Conservation (phyloP, 2,797 vertebrate genomes). For the Nyctibius grandis region DNA sequence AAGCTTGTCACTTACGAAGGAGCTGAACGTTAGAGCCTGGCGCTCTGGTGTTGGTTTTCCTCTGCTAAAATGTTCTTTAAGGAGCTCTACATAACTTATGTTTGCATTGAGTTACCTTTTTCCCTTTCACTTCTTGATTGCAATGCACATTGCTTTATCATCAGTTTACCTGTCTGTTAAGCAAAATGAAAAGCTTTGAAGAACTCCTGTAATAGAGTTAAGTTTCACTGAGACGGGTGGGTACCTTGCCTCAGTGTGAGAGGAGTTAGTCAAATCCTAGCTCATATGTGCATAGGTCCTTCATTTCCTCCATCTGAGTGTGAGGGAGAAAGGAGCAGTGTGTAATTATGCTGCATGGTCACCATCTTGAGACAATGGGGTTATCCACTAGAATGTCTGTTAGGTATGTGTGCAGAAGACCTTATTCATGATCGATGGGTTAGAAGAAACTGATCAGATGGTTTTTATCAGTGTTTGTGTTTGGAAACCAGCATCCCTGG, state of each 20-base stretch:
- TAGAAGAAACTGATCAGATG: not conserved
- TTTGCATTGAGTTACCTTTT: not conserved
- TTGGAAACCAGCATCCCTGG: not conserved
- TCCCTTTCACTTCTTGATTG: not conserved
- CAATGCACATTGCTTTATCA: not conserved
- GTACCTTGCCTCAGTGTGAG: not conserved
- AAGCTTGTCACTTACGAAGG: not conserved
- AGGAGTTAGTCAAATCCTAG: not conserved
- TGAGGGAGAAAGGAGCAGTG: not conserved
- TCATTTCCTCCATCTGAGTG: not conserved
- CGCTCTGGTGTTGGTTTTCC: not conserved
- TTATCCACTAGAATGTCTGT: not conserved
- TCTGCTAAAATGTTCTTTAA: not conserved
- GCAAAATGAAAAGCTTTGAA: not conserved
- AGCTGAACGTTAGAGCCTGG: not conserved
- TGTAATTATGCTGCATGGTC: not conserved
- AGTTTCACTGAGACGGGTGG: not conserved
- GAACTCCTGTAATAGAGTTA: not conserved
- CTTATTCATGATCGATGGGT: not conserved
- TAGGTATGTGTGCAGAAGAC: not conserved
- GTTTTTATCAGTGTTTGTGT: not conserved
- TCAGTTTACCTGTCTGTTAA: slow-evolving; percentile 1
- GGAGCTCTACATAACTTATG: not conserved
- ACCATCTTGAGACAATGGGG: not conserved
- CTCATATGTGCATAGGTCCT: not conserved